Base-by-base conservation (phyloP, 2,797 vertebrate genomes). In the Scomberomorus guttatus region DNA sequence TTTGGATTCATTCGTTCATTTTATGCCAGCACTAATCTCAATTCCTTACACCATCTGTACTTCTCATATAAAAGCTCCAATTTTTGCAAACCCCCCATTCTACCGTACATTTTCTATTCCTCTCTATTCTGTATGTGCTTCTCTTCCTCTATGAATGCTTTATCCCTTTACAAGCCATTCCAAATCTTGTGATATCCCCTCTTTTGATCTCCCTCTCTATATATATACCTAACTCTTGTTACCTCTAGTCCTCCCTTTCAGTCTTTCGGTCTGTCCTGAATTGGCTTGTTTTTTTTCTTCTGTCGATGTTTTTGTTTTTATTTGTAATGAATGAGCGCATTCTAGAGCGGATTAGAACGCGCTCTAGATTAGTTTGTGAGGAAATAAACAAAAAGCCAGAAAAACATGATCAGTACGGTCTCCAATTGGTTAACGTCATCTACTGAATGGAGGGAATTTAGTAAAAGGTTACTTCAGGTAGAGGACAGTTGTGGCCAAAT, bases 121-220 rank as follows among this genome's bases (percentile, higher is more conserved):
- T 67, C 66, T 50, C n/a, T 32, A 20, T 74, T 68, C 56, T 67
- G 6, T 81, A 27, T 44, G 65, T 54, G 51, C 22, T 42, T 51
- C 37, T 67, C 65, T 55, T 11, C 15, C 20, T 69, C 60, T 75
- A 54, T 77, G 7, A 65, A 27, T 42, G 15, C 29, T 60, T 67
- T 50, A 52, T 83, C 64, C 34, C 13, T 75, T 76, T 74, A 70
- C 66, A 74, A 79, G 27, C 60, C n/a, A 57, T 72, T 70, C 22
- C 9, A 52, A 84, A 62, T 74, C 56, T 52, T 56, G 20, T 44
- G 27, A 57, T 64, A 56, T 70, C 56, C 50, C 18, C 12, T 66
- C 52, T 27, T 77, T 63, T 70, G 54, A 61, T 20, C 29, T 20
- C 15, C 24, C 42, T 60, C 22, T 48, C 29, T 55, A 13, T 18